phyloP scores from a whole-genome alignment of 2,113 vertebrate genomes.

The Gadus macrocephalus region DNA sequence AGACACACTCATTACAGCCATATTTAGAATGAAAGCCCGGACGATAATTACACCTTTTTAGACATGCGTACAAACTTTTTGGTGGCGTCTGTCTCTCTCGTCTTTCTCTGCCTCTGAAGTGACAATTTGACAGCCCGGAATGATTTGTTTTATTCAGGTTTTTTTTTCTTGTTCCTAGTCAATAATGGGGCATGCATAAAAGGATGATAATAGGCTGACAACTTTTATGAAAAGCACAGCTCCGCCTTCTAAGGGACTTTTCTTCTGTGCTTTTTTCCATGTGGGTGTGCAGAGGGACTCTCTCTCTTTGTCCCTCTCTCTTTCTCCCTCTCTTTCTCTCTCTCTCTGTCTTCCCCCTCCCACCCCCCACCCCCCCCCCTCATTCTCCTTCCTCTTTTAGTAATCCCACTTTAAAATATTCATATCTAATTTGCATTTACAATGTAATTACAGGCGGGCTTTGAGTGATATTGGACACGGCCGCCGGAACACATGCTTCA shows the following conservation, averaged over 20 bases:
- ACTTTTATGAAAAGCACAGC: conserved; percentile 61
- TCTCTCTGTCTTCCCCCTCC: conserved; percentile 34
- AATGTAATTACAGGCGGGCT: conserved; percentile 69
- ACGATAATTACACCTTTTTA: conserved; percentile 60
- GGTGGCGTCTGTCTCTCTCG: conserved; percentile 26
- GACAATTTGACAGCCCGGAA: conserved; percentile 58
- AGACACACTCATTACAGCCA: conserved; percentile 69
- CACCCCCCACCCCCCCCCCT: conserved; percentile 35
- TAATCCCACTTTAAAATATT: conserved; percentile 74
- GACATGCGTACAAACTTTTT: conserved; percentile 25
- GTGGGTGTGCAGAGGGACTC: conserved; percentile 57
- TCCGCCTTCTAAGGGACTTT: conserved; percentile 66
- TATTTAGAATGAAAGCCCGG: conserved; percentile 60
- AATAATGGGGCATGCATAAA: conserved; percentile 71
- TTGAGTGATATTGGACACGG: conserved; percentile 65
- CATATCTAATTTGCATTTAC: conserved; percentile 73
- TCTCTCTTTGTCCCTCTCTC: conserved; percentile 36
- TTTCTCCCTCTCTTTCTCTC: conserved; percentile 32
- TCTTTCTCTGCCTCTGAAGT: conserved; percentile 31
- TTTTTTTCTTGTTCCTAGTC: conserved; percentile 50
- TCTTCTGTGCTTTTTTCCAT: conserved; percentile 58
- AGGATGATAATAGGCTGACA: conserved; percentile 75
- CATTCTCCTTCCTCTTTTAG: conserved; percentile 64
- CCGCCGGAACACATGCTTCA: conserved; percentile 41
- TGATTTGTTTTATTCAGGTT: conserved; percentile 63